Conservation (phyloP, 2,113 vertebrate species). For the Epinephelus lanceolatus region DNA sequence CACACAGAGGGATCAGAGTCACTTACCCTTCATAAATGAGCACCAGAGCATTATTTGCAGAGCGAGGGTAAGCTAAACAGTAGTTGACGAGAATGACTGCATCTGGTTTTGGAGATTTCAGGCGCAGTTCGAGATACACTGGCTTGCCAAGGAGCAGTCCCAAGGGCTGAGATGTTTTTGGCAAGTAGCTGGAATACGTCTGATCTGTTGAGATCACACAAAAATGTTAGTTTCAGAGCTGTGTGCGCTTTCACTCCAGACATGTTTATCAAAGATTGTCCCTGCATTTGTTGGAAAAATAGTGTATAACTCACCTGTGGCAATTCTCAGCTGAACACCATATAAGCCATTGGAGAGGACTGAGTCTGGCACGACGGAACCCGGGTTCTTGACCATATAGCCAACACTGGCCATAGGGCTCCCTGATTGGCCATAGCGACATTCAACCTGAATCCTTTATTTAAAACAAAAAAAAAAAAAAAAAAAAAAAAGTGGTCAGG, state of each 20-base stretch:
- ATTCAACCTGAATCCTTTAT: slow-evolving; percentile 80
- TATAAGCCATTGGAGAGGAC: slow-evolving; percentile 55
- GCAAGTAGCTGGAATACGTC: slow-evolving; percentile 61
- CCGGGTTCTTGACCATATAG: slow-evolving; percentile 76
- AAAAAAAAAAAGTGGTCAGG: background rate
- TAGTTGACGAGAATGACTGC: slow-evolving; percentile 81
- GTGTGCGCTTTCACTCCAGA: background rate
- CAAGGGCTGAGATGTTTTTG: slow-evolving; percentile 70
- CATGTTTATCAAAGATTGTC: rapidly evolving
- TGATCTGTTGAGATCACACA: slow-evolving; percentile 60
- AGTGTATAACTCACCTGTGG: slow-evolving; percentile 65
- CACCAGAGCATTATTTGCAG: slow-evolving; percentile 76
- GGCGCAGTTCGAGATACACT: slow-evolving; percentile 78
- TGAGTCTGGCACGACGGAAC: background rate
- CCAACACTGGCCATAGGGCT: slow-evolving; percentile 55
- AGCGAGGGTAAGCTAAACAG: slow-evolving; percentile 82
- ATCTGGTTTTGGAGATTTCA: slow-evolving; percentile 61
- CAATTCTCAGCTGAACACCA: slow-evolving; percentile 75
- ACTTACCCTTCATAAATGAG: slow-evolving; percentile 82
- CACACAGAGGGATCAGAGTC: background rate
- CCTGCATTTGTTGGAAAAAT: background rate
- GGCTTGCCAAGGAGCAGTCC: slow-evolving; percentile 71
- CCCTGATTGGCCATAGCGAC: slow-evolving; percentile 67
- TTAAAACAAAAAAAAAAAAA: too few relatives aligned
- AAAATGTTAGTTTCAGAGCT: too few relatives aligned